These are phyloP conservation scores for Crotalus helleri DNA, from an alignment of 2,113 vertebrate species.

Conservation along the genomic window DNA sequence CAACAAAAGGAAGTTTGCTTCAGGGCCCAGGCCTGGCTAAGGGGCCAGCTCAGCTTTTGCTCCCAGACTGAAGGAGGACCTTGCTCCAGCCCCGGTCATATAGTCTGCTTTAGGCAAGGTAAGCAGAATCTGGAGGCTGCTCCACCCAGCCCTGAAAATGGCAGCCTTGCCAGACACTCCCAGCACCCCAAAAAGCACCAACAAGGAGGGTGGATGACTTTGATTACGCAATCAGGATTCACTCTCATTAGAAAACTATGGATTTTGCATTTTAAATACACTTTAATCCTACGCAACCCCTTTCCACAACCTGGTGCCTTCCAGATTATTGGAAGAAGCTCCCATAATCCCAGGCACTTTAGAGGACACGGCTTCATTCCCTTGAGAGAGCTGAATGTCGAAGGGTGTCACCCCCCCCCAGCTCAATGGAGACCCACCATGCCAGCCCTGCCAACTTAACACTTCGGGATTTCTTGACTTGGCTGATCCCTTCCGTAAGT, in stretches of 20 bases:
- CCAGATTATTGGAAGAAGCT: neutral
- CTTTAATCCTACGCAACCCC: neutral
- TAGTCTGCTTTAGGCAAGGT: neutral
- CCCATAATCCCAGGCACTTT: neutral
- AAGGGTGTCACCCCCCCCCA: neutral
- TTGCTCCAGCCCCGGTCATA: neutral
- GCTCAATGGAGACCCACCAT: neutral
- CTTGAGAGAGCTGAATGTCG: neutral
- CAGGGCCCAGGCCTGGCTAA: neutral
- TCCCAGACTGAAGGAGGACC: neutral
- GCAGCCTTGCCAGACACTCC: neutral
- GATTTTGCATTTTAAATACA: neutral
- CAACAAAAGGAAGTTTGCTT: neutral
- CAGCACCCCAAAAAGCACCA: neutral
- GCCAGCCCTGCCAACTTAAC: neutral
- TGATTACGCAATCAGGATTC: neutral
- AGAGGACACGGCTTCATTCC: neutral
- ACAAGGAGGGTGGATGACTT: neutral
- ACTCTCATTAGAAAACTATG: neutral
- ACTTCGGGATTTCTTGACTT: neutral
- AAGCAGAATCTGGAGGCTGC: neutral
- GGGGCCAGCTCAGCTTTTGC: neutral
- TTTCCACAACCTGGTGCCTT: neutral
- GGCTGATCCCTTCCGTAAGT: neutral
- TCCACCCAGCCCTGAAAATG: neutral